phyloP scores from a whole-genome alignment of 2,888 invertebrate genomes.

The Chloroclysta siterata region DNA sequence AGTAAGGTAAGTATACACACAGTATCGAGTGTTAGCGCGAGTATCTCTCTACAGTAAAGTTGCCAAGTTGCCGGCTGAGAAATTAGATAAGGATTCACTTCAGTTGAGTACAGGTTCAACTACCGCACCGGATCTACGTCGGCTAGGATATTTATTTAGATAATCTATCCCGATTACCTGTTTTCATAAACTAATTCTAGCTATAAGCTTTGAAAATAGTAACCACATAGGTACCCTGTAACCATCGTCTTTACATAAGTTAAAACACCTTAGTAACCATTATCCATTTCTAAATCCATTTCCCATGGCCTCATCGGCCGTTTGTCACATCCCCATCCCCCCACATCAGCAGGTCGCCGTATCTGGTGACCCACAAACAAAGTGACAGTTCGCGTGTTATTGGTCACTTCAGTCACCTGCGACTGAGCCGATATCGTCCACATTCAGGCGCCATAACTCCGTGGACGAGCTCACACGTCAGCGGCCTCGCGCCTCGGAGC shows the following conservation, averaged over 20 bases:
- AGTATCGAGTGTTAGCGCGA: conserved; percentile 19
- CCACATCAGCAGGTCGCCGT: conserved; percentile 3
- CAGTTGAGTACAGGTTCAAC: conserved; percentile 14
- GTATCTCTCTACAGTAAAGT: conserved; percentile 13
- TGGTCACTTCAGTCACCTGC: conserved; percentile 13
- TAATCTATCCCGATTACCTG: too few species aligned
- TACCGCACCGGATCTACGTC: not conserved
- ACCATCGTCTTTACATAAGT: not conserved
- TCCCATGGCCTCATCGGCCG: not conserved
- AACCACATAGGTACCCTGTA: not conserved
- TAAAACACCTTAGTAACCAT: too few species aligned
- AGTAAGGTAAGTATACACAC: conserved; percentile 10
- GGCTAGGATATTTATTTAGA: conserved; percentile 1
- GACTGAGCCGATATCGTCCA: conserved; percentile 12
- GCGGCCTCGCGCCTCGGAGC: conserved; percentile 13
- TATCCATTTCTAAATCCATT: too few species aligned
- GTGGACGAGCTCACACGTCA: conserved; percentile 25
- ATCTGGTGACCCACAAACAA: conserved; percentile 6
- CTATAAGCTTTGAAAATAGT: too few species aligned
- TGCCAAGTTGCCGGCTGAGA: conserved; percentile 20
- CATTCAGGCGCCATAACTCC: conserved; percentile 24
- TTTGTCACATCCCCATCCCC: not conserved
- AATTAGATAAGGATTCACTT: conserved; percentile 28
- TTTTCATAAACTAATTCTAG: not conserved
- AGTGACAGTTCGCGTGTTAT: conserved; percentile 9